Conservation (phyloP, 2,888 invertebrate species). For the Rhimphoctona megacephalus region DNA sequence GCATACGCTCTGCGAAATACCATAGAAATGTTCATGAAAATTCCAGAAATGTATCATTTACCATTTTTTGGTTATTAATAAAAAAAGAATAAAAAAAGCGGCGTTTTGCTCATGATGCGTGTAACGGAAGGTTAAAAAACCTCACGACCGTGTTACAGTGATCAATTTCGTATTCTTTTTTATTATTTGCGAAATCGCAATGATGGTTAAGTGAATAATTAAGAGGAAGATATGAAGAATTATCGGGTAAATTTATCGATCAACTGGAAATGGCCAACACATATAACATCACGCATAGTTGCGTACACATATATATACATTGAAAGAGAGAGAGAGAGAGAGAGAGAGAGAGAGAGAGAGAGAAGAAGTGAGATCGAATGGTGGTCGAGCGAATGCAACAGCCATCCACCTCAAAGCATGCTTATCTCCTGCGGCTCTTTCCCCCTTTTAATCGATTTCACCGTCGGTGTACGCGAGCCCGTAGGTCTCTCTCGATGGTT, state of each 20-base stretch:
- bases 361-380: slow-evolving; percentile 14
- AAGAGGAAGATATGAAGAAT: not conserved
- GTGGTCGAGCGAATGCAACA: slow-evolving; percentile 39
- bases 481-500: slow-evolving; percentile 23
- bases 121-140: not conserved
- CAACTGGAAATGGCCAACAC: not conserved
- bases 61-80: no score
- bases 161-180: not conserved
- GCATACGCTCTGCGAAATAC: no score
- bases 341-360: not conserved
- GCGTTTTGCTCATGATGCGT: no score
- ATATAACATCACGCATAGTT: not conserved
- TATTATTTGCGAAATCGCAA: not conserved
- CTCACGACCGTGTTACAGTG: not conserved
- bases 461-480: slow-evolving; percentile 37
- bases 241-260: not conserved
- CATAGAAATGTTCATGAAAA: no score
- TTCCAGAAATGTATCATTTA: no score
- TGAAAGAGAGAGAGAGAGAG: not conserved
- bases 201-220: not conserved
- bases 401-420: slow-evolving; percentile 49
- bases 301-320: not conserved
- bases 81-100: no score
- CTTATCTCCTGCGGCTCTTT: slow-evolving; percentile 54
- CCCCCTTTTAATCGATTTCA: slow-evolving; percentile 66